Base-by-base conservation (phyloP, 2,888 invertebrate species). In the Volucella zonaria region DNA sequence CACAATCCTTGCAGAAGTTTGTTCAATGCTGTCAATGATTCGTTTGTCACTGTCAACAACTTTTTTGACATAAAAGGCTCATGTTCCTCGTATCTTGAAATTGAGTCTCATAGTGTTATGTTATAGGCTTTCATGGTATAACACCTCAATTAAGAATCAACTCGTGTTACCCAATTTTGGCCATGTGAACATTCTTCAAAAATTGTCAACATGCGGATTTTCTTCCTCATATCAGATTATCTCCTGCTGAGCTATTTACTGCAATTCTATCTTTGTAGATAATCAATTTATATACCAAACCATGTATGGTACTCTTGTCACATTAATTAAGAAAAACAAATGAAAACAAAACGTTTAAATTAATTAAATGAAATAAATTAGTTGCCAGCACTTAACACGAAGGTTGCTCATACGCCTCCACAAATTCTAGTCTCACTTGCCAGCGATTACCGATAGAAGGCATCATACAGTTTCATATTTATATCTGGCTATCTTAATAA, bases 331-430 rank as follows among this genome's bases (percentile, higher is more conserved):
- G 3, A 43, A 40, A 45, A 47, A 10, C 12, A 18, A 61, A 49
- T 40, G 9, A 12, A 31, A 10, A n/a, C 15, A 59, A 66, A 64
- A 66, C 15, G 40, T 45, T 62, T 4, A 23, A 51, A 10, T 18
- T n/a, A 56, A 43, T 43, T 52, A n/a, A 61, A 67, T 76, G 47
- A 80, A 75, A 70, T 52, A 70, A 68, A 68, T 82, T 73, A 56
- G 61, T 74, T 51, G 61, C 51, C 56, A 51, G 31, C 49, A 61
- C 45, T 54, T 38, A 11, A 40, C 3, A 45, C 49, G 75, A 83
- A 83, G 70, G 83, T 79, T 79, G 66, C 59, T 56, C 64, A 74
- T 75, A 79, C 83, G 83, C 83, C 80, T 31, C 75, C 83, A 49
- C 82, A 51, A 31, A 38, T 54, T 56, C 11, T 47, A 1, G 18